Evolutionary conservation across 1,140 invertebrate species (phyloP).

Genomic region (Lordiphosa collinella): DNA sequence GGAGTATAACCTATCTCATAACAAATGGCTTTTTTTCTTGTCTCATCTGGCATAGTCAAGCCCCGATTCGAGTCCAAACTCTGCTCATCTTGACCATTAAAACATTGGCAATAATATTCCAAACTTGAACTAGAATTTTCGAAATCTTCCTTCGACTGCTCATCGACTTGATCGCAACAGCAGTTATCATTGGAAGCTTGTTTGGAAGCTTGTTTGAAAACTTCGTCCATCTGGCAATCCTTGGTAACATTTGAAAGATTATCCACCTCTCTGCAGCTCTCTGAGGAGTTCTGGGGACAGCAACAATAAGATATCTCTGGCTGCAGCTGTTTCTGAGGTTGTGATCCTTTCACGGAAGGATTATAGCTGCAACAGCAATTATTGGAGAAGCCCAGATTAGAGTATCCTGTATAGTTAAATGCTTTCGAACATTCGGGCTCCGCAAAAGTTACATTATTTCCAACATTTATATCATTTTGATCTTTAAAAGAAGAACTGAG

Average conservation of each 20-base stretch:
- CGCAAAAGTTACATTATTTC: neutral
- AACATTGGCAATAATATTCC: neutral
- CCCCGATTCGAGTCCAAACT: neutral
- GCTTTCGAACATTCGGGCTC: neutral
- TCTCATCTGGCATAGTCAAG: neutral
- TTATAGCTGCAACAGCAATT: neutral
- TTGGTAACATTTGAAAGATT: too few species aligned
- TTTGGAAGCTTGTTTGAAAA: too few species aligned
- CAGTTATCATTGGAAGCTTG: too few species aligned
- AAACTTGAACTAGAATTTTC: neutral
- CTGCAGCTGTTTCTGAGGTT: neutral
- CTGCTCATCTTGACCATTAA: neutral
- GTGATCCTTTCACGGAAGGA: neutral
- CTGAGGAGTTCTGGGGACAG: neutral
- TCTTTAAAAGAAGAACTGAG: neutral
- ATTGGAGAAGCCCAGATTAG: neutral
- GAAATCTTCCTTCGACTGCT: neutral
- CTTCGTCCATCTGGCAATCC: too few species aligned
- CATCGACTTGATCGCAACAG: neutral
- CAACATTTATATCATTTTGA: neutral
- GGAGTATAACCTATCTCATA: too few species aligned
- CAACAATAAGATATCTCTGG: neutral
- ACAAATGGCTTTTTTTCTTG: neutral
- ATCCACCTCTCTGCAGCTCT: too few species aligned
- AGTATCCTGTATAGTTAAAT: neutral